Evolutionary conservation across 2,888 invertebrate genomes (phyloP).

Genomic region (Rutpela maculata): DNA sequence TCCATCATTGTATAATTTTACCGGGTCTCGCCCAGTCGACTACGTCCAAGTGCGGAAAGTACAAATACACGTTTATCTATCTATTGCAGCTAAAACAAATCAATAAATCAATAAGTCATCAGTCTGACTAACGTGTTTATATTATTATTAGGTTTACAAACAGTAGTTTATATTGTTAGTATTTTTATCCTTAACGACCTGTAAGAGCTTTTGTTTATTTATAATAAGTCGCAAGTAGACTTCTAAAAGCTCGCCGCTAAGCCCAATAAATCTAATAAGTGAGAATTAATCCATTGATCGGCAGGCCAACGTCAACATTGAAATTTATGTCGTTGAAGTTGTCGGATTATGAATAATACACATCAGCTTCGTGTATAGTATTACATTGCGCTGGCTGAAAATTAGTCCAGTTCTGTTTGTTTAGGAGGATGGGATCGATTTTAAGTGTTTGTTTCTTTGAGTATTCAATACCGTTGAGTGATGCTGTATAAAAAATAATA

Average conservation of each 20-base stretch:
- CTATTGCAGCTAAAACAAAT: neutral
- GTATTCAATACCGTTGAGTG: too few relatives aligned
- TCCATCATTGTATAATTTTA: too few relatives aligned
- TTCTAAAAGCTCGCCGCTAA: conserved; percentile 12
- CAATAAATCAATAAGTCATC: neutral
- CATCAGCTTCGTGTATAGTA: neutral
- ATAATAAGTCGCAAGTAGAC: conserved; percentile 5
- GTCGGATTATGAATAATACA: conserved; percentile 22
- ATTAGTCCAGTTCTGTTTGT: neutral
- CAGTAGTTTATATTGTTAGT: conserved; percentile 17
- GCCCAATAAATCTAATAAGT: conserved; percentile 29
- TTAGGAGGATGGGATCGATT: neutral
- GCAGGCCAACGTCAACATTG: conserved; percentile 8
- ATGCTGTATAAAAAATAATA: too few relatives aligned
- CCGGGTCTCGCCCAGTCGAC: too few relatives aligned
- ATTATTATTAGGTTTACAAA: conserved; percentile 18
- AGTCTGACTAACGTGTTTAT: neutral
- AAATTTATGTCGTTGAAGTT: conserved; percentile 21
- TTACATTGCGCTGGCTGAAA: neutral
- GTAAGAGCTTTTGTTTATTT: conserved; percentile 34
- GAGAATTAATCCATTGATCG: conserved; percentile 20
- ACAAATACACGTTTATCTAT: neutral
- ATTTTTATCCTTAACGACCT: conserved; percentile 20
- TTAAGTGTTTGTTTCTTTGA: neutral
- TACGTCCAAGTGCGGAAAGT: neutral